Percentiles rank a stretch among this genome's conserved stretches.
These are phyloP conservation scores for Macrobrachium rosenbergii DNA, from an alignment of 1,140 invertebrate species.

Conservation along the genomic window DNA sequence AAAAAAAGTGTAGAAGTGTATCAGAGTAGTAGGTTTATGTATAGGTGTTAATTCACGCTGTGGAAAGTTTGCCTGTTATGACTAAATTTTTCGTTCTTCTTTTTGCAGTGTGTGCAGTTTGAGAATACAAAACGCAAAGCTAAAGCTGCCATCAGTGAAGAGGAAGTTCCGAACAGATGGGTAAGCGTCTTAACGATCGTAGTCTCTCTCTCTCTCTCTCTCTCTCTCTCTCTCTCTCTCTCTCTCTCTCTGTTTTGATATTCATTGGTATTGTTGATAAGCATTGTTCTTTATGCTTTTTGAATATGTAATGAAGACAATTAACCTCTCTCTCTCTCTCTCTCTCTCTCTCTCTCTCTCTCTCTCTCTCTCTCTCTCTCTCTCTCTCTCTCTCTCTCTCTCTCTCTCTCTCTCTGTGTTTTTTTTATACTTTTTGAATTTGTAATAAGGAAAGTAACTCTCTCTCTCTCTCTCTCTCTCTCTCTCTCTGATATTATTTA, in stretches of 20 bases:
- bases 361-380: constrained; percentile 20
- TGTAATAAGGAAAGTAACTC: too few species aligned
- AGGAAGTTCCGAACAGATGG: constrained; percentile 58
- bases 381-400: constrained; percentile 20
- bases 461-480: too few species aligned
- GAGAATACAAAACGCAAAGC: constrained; percentile 56
- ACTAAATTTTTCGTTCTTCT: not conserved
- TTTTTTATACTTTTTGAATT: not conserved
- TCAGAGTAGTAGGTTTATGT: too few species aligned
- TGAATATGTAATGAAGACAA: too few species aligned
- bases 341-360: constrained; percentile 13
- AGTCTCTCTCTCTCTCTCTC: too few species aligned
- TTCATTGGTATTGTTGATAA: too few species aligned
- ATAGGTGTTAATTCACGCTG: too few species aligned
- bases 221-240: too few species aligned
- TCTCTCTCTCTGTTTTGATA: not conserved
- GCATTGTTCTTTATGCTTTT: too few species aligned
- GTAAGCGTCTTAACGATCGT: constrained; percentile 1
- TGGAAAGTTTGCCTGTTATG: too few species aligned
- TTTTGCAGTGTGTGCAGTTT: constrained; percentile 57
- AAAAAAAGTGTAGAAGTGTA: too few species aligned
- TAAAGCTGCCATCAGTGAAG: constrained; percentile 48
- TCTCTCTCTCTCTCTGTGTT: not conserved
- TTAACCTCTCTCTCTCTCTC: constrained; percentile 1
- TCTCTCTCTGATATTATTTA: too few species aligned